A percentile compares a stretch with the other conserved stretches of the same genome.
These are phyloP conservation scores for Saccopteryx bilineata DNA, from an alignment of 2,113 vertebrate species.

Conservation along the genomic window DNA sequence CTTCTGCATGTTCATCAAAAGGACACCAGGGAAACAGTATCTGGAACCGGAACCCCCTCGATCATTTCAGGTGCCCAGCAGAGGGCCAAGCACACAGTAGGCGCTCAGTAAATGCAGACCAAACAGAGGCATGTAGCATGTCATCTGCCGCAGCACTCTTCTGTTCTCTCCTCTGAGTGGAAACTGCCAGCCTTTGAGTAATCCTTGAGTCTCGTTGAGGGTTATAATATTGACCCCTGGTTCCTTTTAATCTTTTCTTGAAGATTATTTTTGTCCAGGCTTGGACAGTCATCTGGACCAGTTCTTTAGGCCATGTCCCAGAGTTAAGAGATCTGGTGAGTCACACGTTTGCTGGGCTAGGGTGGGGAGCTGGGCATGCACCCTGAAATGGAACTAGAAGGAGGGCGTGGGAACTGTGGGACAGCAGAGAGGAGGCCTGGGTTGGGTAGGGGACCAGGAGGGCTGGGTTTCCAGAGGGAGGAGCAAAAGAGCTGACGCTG, in stretches of 20 bases:
- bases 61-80: not conserved
- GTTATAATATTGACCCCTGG: not conserved
- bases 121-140: not conserved
- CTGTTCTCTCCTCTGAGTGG: not conserved
- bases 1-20: not conserved
- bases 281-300: not conserved
- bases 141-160: not conserved
- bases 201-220: not conserved
- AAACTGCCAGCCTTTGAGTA: conserved; percentile 23
- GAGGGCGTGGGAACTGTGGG: not conserved
- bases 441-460: too few species aligned
- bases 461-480: not conserved
- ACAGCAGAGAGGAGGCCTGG: not conserved
- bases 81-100: not conserved
- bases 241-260: not conserved
- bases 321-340: not conserved
- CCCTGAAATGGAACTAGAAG: not conserved
- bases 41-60: not conserved
- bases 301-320: not conserved
- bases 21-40: not conserved
- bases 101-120: not conserved
- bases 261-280: not conserved
- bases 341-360: not conserved
- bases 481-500: not conserved
- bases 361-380: not conserved